Evolutionary conservation across 2,797 vertebrate genomes (phyloP), one percentile per base, ranked within the genome.

Genomic region (Mormyrus proboscirostris): DNA sequence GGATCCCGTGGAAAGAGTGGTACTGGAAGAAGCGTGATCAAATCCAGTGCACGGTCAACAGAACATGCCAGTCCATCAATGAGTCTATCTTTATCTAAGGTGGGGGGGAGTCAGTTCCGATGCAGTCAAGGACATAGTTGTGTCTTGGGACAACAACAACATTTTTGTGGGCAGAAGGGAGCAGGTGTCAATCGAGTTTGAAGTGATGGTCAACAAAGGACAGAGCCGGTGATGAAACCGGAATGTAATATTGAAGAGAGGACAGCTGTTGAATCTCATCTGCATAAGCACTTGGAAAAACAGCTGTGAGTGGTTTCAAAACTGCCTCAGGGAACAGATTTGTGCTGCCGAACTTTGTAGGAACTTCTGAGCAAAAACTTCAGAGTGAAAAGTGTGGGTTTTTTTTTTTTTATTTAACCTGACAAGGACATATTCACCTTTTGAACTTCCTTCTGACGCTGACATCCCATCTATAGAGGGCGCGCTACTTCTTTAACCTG

Each of bases 321-420:
- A 87, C 86, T 59, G 53, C 86, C 86, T 41, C 55, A 87, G 86
- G 86, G 86, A 89, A 89, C 88, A 85, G 41, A 89, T 89, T 85
- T 89, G 82, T 84, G 57, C 53, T 57, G 83, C 57, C 83, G 65
- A 62, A 86, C 79, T 87, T 51, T 87, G 86, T 57, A 57, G 50
- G 6, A 57, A 89, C 79, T 89, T 89, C 59, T 86, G 55, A 85
- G 88, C 19, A 4, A 86, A 65, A 86, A 49, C 79, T 62, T 59
- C 76, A 82, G 76, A 47, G 33, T 62, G 38, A 53, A 85, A 89
- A 89, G 82, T 86, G 16, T 69, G 1, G 19, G 19, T n/a, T 55
- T 55, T 38, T 16, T 76, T 84, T 85, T 84, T 84, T 85, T 41
- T 5, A 59, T 49, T n/a, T 84, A 29, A 85, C 82, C 88, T 29